phyloP scores from a whole-genome alignment of 1,140 invertebrate species.

The Magallana angulata region DNA sequence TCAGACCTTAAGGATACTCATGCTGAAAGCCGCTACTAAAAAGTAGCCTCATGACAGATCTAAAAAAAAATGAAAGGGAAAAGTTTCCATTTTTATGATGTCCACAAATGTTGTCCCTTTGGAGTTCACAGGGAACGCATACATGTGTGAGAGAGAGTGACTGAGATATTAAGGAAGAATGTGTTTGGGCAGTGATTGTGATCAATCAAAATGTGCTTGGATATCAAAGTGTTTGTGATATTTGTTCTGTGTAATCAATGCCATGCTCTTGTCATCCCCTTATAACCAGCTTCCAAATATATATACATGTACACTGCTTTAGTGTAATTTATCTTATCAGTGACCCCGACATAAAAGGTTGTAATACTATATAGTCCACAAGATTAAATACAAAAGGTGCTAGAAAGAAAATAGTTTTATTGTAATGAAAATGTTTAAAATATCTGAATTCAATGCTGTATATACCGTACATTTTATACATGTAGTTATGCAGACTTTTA shows the following conservation, averaged over 20 bases:
- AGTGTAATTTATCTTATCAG: neutral
- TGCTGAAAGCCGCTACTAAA: neutral
- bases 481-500: neutral
- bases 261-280: slow-evolving; percentile 2
- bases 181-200: neutral
- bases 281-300: neutral
- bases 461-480: no score
- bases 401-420: neutral
- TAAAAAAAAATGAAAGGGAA: neutral
- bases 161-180: neutral
- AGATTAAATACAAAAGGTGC: neutral
- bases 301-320: slow-evolving; percentile 3
- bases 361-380: neutral
- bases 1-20: slow-evolving; percentile 18
- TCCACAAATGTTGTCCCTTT: neutral
- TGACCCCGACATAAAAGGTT: neutral
- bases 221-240: slow-evolving; percentile 35
- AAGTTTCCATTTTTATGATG: neutral
- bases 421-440: neutral
- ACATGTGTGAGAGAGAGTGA: neutral
- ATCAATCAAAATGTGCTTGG: slow-evolving; percentile 29
- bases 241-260: slow-evolving; percentile 5
- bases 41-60: neutral
- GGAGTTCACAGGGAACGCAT: neutral
- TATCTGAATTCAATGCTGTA: neutral